Evolutionary conservation across 2,888 invertebrate genomes (phyloP).

Genomic region (Heliconius hortense): DNA sequence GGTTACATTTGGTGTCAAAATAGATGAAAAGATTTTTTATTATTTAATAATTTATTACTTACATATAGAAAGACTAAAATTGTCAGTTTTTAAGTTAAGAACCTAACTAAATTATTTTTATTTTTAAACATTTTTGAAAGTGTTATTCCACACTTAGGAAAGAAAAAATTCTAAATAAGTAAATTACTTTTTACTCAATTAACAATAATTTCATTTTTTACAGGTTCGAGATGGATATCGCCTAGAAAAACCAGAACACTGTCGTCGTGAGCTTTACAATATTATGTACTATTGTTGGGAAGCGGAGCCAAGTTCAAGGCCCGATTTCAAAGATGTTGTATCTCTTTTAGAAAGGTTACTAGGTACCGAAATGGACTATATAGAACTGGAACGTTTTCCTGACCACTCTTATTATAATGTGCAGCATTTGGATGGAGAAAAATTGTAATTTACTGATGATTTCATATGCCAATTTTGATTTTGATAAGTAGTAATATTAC

Average conservation of each 20-base stretch:
- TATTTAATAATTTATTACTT: no score
- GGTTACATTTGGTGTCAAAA: no score
- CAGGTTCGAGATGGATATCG: conserved; percentile 94
- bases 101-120: no score
- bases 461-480: no score
- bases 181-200: no score
- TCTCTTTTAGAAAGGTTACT: conserved; percentile 90
- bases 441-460: conserved; percentile 61
- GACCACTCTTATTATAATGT: conserved; percentile 96
- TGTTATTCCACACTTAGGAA: no score
- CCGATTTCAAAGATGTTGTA: conserved; percentile 92
- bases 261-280: conserved; percentile 94
- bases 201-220: neutral
- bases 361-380: conserved; percentile 95
- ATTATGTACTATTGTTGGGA: conserved; percentile 99
- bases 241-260: conserved; percentile 96
- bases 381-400: conserved; percentile 94
- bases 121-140: no score
- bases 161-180: no score
- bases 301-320: conserved; percentile 90
- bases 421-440: conserved; percentile 92
- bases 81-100: no score
- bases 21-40: no score
- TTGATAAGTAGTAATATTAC: neutral
- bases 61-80: no score